These are phyloP conservation scores for Whitmania pigra DNA, from an alignment of 1,140 invertebrate species.

Conservation along the genomic window DNA sequence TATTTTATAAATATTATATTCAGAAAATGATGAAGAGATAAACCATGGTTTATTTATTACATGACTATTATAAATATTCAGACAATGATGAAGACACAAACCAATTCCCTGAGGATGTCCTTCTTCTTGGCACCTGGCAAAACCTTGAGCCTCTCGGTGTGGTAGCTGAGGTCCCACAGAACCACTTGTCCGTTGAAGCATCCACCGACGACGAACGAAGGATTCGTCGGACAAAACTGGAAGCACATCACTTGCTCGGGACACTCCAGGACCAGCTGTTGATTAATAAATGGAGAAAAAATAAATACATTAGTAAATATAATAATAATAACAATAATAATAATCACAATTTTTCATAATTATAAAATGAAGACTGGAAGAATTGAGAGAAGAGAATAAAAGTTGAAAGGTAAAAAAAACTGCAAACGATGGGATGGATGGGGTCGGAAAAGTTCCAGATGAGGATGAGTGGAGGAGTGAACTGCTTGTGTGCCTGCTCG, in stretches of 20 bases:
- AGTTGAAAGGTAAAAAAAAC: not conserved
- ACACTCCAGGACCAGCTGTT: slow-evolving; percentile 43
- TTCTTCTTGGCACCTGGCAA: slow-evolving; percentile 34
- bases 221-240: slow-evolving; percentile 41
- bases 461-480: slow-evolving; percentile 42
- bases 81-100: slow-evolving; percentile 23
- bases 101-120: slow-evolving; percentile 32
- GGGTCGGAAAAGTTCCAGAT: slow-evolving; percentile 46
- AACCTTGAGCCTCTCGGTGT: slow-evolving; percentile 37
- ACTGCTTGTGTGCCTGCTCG: slow-evolving; percentile 40
- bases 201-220: slow-evolving; percentile 44
- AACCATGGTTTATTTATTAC: no score
- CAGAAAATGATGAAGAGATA: no score
- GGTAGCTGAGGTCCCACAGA: slow-evolving; percentile 44
- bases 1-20: no score
- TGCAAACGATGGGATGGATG: slow-evolving; percentile 7
- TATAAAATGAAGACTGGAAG: no score
- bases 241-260: slow-evolving; percentile 44
- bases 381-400: no score
- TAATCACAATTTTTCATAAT: not conserved
- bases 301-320: no score
- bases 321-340: no score
- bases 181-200: slow-evolving; percentile 46
- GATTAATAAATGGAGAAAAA: no score
- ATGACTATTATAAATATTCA: no score